These are phyloP conservation scores for Saturnia japonica DNA, from an alignment of 2,888 invertebrate species.

Conservation along the genomic window DNA sequence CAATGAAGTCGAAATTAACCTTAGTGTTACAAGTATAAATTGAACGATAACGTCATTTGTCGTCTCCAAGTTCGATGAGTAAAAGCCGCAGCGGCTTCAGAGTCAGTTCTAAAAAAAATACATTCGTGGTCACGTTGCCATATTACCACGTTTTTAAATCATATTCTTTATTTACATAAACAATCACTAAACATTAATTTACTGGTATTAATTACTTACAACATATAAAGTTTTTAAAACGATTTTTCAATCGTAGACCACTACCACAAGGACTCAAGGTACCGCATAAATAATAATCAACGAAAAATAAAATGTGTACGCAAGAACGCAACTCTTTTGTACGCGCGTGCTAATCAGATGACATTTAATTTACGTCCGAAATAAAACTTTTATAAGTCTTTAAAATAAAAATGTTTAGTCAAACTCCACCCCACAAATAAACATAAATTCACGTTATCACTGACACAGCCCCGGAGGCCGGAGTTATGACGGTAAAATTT, in stretches of 20 bases:
- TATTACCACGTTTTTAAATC: too few relatives aligned
- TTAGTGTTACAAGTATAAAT: too few relatives aligned
- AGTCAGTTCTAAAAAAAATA: too few relatives aligned
- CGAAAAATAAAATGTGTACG: background rate
- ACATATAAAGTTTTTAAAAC: too few relatives aligned
- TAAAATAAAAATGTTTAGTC: slow-evolving; percentile 23
- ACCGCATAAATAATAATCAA: slow-evolving; percentile 7
- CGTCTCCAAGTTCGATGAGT: too few relatives aligned
- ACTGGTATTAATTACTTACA: too few relatives aligned
- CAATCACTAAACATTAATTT: too few relatives aligned
- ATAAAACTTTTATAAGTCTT: slow-evolving; percentile 25
- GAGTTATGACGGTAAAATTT: slow-evolving; percentile 33
- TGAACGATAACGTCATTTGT: too few relatives aligned
- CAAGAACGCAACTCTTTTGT: background rate
- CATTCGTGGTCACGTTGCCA: too few relatives aligned
- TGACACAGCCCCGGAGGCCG: slow-evolving; percentile 25
- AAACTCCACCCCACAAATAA: slow-evolving; percentile 30
- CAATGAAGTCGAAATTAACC: too few relatives aligned
- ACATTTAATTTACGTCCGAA: slow-evolving; percentile 18
- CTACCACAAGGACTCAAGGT: background rate
- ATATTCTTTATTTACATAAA: too few relatives aligned
- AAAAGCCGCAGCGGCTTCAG: too few relatives aligned
- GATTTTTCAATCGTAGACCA: background rate
- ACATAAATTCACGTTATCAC: slow-evolving; percentile 37
- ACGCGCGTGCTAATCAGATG: slow-evolving; percentile 17